Conservation (phyloP, 2,113 vertebrate species). For the Alligator sinensis region DNA sequence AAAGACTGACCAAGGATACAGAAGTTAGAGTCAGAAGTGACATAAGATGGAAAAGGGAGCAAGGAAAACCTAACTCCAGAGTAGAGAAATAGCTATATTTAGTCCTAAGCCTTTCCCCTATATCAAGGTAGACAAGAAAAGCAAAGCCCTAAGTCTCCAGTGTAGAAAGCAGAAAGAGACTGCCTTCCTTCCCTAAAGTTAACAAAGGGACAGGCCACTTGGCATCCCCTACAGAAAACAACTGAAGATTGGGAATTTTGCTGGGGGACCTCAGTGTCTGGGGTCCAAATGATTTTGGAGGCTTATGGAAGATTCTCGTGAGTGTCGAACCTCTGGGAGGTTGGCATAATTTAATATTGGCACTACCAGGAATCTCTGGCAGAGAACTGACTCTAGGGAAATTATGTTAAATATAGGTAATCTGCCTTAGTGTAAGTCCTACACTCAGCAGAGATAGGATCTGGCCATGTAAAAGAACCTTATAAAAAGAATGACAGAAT, state of each 20-base stretch:
- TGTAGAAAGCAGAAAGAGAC: background rate
- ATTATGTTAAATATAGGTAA: background rate
- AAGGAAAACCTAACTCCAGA: constrained; percentile 7
- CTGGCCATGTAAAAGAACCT: background rate
- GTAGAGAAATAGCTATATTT: background rate
- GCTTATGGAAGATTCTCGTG: background rate
- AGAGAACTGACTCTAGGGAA: background rate
- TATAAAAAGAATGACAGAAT: background rate
- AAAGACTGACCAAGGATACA: background rate
- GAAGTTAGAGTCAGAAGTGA: background rate
- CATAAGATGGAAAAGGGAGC: background rate
- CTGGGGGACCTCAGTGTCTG: background rate
- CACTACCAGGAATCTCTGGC: background rate
- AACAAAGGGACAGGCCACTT: background rate
- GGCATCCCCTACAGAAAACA: background rate
- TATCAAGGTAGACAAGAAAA: constrained; percentile 8
- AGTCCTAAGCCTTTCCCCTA: background rate
- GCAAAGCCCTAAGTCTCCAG: background rate
- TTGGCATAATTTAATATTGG: background rate
- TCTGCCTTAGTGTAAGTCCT: background rate
- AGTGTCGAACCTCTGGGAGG: background rate
- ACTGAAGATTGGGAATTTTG: background rate
- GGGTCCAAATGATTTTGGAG: background rate
- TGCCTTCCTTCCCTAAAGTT: background rate
- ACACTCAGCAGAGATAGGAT: background rate